Evolutionary conservation across 2,113 vertebrate genomes (phyloP).

Genomic region (Eleginops maclovinus): DNA sequence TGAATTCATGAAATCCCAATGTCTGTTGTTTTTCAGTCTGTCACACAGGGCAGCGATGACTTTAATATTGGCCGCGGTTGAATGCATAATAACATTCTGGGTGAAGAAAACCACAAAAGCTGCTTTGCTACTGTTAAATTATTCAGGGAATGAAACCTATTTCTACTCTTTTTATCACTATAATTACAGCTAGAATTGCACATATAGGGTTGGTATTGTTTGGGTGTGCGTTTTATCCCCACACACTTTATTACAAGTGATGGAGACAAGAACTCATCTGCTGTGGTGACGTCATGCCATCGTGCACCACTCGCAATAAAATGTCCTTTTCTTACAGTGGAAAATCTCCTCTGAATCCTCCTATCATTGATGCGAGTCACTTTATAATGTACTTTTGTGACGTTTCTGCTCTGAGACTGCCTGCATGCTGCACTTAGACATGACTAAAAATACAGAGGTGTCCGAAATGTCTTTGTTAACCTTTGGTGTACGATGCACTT

Average conservation of each 20-base stretch:
- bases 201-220: not conserved
- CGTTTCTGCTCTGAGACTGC: not conserved
- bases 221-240: not conserved
- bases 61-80: not conserved
- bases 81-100: slow-evolving; percentile 16
- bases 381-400: not conserved
- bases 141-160: not conserved
- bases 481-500: not conserved
- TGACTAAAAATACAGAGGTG: not conserved
- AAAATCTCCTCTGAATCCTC: not conserved
- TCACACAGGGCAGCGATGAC: slow-evolving; percentile 28
- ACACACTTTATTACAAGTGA: not conserved
- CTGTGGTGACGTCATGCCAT: not conserved
- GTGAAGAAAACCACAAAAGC: not conserved
- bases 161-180: not conserved
- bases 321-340: not conserved
- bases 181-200: not conserved
- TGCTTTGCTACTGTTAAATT: not conserved
- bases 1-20: slow-evolving; percentile 62
- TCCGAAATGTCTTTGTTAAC: not conserved
- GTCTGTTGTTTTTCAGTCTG: slow-evolving; percentile 51
- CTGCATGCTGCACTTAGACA: not conserved
- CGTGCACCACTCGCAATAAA: not conserved
- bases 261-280: not conserved
- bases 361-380: not conserved